Evolutionary conservation across 2,797 vertebrate genomes (phyloP), one percentile per base, ranked within the genome.

Genomic region (Alauda arvensis): DNA sequence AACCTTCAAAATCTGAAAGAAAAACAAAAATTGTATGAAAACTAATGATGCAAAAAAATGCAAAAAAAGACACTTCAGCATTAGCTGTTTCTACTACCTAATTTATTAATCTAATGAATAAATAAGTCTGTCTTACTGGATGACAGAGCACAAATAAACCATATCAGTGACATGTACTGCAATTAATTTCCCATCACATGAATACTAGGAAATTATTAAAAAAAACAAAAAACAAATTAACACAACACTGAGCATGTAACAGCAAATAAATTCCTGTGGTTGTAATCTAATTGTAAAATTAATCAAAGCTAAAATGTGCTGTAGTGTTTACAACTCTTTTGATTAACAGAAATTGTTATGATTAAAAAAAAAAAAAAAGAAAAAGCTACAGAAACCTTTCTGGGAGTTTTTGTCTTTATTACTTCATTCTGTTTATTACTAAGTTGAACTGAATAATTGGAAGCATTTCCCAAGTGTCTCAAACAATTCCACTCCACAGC

Each of bases 21-120:
- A 83, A 77, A 93, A 37, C 28, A 77, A 83, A 78, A 45, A 72
- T 7, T 1, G 18, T 18, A 72, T 8, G 18, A 85, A 90, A 87
- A 59, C 9, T 57, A 90, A 51, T 23, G n/a, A 52, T 28, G 46
- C 6, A 77, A 85, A 83, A 81, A 79, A 77, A 72, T 39, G 52
- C 5, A 42, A 69, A 69, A 74, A 71, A 61, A 59, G 26, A 23
- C 26, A 72, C 23, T 71, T 81, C 29, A 52, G 33, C 55, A 79
- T 57, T 70, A 93, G 62, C 46, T 66, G 37, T 24, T 85, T 78
- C 60, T 87, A 62, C 62, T 61, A 42, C 23, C 31, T 65, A 83
- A 89, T 83, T 85, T 78, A 76, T 69, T 60, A 19, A 66, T 33
- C 45, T 78, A 76, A 72, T 75, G 52, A 93, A 91, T 72, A 92